Evolutionary conservation across 2,888 invertebrate species (phyloP).

Genomic region (Brachynemurus nebulosus): DNA sequence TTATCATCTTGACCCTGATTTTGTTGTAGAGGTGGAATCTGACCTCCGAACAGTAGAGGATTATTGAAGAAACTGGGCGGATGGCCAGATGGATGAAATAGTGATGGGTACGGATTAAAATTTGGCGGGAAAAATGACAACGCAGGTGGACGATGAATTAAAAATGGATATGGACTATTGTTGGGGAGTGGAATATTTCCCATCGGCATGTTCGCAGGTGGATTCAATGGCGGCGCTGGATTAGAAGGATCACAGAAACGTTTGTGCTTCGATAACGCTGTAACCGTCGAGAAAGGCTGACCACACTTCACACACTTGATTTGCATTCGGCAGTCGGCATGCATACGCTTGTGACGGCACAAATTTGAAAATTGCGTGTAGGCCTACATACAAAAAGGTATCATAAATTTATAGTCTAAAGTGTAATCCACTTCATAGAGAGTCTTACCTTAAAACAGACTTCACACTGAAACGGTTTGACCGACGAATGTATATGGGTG

Average conservation of each 20-base stretch:
- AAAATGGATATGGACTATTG: conserved; percentile 39
- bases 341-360: conserved; percentile 99
- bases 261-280: conserved; percentile 89
- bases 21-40: conserved; percentile 26
- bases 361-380: conserved; percentile 99
- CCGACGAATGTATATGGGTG: conserved; percentile 95
- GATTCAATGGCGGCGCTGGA: conserved; percentile 25
- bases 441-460: conserved; percentile 76
- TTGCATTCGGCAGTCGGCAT: conserved; percentile 85
- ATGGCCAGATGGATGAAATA: conserved; percentile 30
- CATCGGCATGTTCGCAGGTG: conserved; percentile 25
- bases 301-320: conserved; percentile 92
- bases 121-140: conserved; percentile 49
- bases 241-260: conserved; percentile 83
- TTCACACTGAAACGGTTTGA: conserved; percentile 94
- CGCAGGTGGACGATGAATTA: conserved; percentile 54
- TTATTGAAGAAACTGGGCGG: conserved; percentile 44
- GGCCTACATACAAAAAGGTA: conserved; percentile 38
- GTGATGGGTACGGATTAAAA: conserved; percentile 32
- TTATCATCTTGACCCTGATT: not conserved
- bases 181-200: conserved; percentile 25
- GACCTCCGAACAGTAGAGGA: conserved; percentile 47
- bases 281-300: conserved; percentile 82
- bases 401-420: not conserved
- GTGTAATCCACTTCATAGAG: not conserved